A percentile compares a stretch with the other conserved stretches of the same genome.
Conservation (phyloP, 2,888 invertebrate genomes). For the Pedicia rivosa region DNA sequence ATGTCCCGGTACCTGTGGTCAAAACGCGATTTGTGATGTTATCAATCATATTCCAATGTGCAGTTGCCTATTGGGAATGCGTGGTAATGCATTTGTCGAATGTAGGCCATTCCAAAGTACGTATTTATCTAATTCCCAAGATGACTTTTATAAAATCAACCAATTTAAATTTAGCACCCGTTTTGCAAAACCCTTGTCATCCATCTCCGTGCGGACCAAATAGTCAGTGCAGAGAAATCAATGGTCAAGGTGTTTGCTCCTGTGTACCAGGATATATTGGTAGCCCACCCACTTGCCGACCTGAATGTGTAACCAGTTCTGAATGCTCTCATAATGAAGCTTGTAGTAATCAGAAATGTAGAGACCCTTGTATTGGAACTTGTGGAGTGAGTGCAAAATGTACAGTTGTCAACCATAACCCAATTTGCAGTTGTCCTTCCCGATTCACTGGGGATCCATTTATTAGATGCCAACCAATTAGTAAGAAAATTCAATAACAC, state of each 20-base stretch:
- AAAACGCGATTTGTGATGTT: slow-evolving; percentile 63
- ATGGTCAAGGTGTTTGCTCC: slow-evolving; percentile 51
- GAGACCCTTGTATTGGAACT: slow-evolving; percentile 55
- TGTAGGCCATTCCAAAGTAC: slow-evolving; percentile 46
- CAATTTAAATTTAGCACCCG: slow-evolving; percentile 2
- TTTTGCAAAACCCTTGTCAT: slow-evolving; percentile 32
- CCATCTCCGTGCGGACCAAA: slow-evolving; percentile 49
- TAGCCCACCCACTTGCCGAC: slow-evolving; percentile 49
- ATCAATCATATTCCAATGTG: slow-evolving; percentile 65
- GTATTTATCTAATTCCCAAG: slow-evolving; percentile 12
- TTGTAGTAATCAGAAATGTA: slow-evolving; percentile 52
- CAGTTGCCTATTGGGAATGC: slow-evolving; percentile 54
- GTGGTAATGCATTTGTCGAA: slow-evolving; percentile 63
- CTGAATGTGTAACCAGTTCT: slow-evolving; percentile 54
- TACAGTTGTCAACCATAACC: slow-evolving; percentile 60
- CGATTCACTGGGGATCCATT: slow-evolving; percentile 51
- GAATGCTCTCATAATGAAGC: slow-evolving; percentile 57
- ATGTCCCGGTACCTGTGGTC: slow-evolving; percentile 54
- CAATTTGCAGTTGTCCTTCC: slow-evolving; percentile 50
- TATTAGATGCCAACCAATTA: slow-evolving; percentile 37
- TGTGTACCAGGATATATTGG: slow-evolving; percentile 48
- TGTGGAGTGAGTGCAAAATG: slow-evolving; percentile 57
- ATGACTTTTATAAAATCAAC: background rate
- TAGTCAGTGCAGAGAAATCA: slow-evolving; percentile 42
- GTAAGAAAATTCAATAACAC: slow-evolving; percentile 31